Percentiles rank a stretch among this genome's conserved stretches.
Conservation (phyloP, 2,113 vertebrate species). For the Chloropsis cyanopogon region DNA sequence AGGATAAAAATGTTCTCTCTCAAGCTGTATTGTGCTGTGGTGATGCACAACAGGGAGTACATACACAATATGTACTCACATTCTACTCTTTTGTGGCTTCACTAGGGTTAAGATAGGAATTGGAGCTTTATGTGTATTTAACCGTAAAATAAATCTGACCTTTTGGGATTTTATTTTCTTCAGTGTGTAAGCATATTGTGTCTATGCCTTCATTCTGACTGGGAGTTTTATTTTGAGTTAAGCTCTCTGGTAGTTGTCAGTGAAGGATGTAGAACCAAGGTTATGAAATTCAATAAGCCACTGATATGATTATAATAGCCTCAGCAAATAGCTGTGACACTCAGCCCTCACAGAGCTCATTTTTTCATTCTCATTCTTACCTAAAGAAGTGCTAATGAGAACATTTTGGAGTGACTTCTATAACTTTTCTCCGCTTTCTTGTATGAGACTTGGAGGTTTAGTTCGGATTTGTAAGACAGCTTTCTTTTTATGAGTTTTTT, state of each 20-base stretch:
- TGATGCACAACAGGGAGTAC: neutral
- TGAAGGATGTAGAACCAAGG: neutral
- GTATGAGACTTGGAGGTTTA: neutral
- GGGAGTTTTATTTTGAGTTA: conserved; percentile 16
- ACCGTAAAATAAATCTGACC: neutral
- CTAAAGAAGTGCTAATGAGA: conserved; percentile 33
- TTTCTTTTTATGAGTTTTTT: neutral
- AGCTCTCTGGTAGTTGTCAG: neutral
- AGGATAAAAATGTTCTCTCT: neutral
- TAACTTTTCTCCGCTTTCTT: neutral
- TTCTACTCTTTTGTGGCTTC: neutral
- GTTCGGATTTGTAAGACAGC: neutral
- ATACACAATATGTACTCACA: neutral
- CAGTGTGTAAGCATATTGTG: neutral
- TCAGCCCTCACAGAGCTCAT: neutral
- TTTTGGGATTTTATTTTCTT: neutral
- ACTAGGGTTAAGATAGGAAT: neutral
- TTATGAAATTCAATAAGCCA: neutral
- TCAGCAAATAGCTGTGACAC: neutral
- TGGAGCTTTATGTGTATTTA: fast-evolving
- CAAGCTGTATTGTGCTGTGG: neutral
- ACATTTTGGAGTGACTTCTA: neutral
- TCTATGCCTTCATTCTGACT: neutral
- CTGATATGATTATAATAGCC: neutral
- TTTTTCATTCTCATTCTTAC: neutral